A percentile compares a stretch with the other conserved stretches of the same genome.
These are phyloP conservation scores for Bombus confusus DNA, from an alignment of 1,140 invertebrate genomes.

Conservation along the genomic window DNA sequence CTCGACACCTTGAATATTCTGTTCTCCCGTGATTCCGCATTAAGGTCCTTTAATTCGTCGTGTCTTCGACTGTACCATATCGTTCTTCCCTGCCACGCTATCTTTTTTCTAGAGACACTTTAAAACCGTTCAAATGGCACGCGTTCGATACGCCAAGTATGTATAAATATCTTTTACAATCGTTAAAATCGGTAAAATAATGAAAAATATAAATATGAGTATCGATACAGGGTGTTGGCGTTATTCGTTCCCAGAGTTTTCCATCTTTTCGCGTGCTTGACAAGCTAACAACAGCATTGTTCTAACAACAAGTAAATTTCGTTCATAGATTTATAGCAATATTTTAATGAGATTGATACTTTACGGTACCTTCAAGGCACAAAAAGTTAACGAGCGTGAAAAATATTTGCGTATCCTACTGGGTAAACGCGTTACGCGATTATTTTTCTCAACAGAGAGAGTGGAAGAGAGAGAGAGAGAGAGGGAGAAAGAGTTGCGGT, in stretches of 20 bases:
- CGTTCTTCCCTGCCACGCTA: not conserved
- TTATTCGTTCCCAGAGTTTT: not conserved
- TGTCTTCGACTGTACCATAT: too few relatives aligned
- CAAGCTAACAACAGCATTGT: not conserved
- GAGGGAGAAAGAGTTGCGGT: not conserved
- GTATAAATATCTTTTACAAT: not conserved
- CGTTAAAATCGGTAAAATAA: not conserved
- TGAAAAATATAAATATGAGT: too few relatives aligned
- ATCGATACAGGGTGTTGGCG: too few relatives aligned
- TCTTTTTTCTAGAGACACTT: not conserved
- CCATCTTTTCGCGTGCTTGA: not conserved
- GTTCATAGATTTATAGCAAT: not conserved
- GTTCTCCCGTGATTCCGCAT: too few relatives aligned
- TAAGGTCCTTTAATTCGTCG: too few relatives aligned
- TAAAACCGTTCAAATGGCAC: not conserved
- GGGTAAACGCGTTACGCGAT: not conserved
- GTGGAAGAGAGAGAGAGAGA: too few relatives aligned
- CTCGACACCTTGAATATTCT: too few relatives aligned
- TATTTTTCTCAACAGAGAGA: not conserved
- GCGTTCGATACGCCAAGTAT: too few relatives aligned
- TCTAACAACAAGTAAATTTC: not conserved
- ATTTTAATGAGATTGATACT: not conserved
- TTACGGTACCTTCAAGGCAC: not conserved
- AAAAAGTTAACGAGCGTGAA: conserved; percentile 13
- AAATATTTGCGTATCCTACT: conserved; percentile 9